These are phyloP conservation scores for Hormaphis cornu DNA, from an alignment of 1,140 invertebrate genomes.

Conservation along the genomic window DNA sequence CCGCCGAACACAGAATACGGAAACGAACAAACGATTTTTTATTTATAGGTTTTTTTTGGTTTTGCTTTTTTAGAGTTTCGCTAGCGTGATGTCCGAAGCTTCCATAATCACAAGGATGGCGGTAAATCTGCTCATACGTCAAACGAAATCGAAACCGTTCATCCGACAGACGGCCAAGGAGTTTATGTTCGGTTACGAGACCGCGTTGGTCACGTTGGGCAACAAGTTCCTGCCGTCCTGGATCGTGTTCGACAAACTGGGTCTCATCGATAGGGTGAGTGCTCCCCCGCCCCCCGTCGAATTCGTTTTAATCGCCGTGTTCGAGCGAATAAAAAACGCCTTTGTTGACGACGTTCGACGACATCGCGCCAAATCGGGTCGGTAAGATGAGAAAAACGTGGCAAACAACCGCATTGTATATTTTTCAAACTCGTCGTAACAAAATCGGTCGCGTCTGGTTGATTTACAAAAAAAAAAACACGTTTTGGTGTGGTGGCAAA, in stretches of 20 bases:
- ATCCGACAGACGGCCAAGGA: constrained; percentile 67
- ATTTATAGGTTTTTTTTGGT: not conserved
- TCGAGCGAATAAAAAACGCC: no score
- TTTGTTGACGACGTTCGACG: no score
- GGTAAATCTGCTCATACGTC: constrained; percentile 56
- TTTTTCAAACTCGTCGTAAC: no score
- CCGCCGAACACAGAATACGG: no score
- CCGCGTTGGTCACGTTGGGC: constrained; percentile 60
- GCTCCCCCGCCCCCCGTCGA: not conserved
- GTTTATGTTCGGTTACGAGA: constrained; percentile 74
- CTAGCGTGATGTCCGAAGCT: constrained; percentile 57
- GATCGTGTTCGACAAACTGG: constrained; percentile 72
- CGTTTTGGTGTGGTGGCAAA: no score
- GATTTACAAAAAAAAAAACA: no score
- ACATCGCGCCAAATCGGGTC: no score
- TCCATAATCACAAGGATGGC: constrained; percentile 54
- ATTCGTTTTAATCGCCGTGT: no score
- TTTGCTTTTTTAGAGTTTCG: constrained; percentile 57
- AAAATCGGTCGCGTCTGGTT: no score
- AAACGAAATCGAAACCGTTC: constrained; percentile 57
- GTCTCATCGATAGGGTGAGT: constrained; percentile 69
- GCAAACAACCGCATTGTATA: no score
- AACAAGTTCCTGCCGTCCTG: constrained; percentile 65
- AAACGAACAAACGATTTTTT: no score
- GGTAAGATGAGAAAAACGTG: no score